Conservation (phyloP, 2,113 vertebrate species). For the Odobenus rosmarus region DNA sequence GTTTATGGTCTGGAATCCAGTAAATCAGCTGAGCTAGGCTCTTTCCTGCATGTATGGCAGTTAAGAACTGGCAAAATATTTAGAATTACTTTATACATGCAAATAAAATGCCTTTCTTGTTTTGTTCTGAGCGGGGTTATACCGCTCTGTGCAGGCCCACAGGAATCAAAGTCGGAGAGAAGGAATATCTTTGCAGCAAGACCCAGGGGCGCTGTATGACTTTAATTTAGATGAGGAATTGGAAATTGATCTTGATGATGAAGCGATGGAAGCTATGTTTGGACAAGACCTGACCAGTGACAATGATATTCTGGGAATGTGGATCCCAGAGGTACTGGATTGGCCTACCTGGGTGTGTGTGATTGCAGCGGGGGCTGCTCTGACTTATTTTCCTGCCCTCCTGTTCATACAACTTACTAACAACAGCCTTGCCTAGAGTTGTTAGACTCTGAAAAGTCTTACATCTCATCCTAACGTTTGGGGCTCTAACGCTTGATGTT, state of each 20-base stretch:
- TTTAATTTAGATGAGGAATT: conserved; percentile 98
- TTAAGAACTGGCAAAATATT: conserved; percentile 56
- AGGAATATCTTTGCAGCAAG: conserved; percentile 92
- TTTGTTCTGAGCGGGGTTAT: conserved; percentile 91
- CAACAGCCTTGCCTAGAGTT: conserved; percentile 47
- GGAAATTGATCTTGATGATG: conserved; percentile 98
- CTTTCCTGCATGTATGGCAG: conserved; percentile 8
- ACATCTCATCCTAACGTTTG: conserved; percentile 45
- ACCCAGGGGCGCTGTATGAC: conserved; percentile 94
- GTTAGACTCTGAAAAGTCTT: conserved; percentile 42
- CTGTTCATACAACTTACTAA: conserved; percentile 63
- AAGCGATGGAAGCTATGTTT: conserved; percentile 99
- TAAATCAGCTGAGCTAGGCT: background rate
- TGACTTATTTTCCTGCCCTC: conserved; percentile 84
- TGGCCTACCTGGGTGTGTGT: conserved; percentile 99
- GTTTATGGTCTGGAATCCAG: background rate
- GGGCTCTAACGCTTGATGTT: conserved; percentile 42
- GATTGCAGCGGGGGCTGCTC: conserved; percentile 93
- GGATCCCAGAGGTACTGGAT: conserved; percentile 99
- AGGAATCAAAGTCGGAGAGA: conserved; percentile 95
- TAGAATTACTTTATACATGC: conserved; percentile 54
- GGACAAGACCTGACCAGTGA: conserved; percentile 96
- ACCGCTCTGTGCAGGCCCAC: conserved; percentile 98
- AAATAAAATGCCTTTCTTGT: conserved; percentile 80
- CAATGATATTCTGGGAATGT: conserved; percentile 99